Conservation (phyloP, 2,888 invertebrate species). For the Smittia aterrima region DNA sequence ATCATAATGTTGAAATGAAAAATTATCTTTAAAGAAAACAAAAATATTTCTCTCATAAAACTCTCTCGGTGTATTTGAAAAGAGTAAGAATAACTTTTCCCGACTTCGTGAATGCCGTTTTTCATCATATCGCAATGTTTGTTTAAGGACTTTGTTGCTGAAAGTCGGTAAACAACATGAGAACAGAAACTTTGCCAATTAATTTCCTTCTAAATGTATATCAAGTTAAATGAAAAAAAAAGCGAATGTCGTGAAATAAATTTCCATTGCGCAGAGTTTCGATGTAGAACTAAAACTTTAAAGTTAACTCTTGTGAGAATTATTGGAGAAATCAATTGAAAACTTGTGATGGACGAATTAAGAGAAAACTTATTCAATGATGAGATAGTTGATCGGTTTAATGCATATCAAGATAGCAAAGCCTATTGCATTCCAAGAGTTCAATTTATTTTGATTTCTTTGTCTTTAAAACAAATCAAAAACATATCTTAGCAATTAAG, state of each 20-base stretch:
- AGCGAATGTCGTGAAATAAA: background rate
- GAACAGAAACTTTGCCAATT: conserved; percentile 4
- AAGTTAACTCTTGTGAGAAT: background rate
- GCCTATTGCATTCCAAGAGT: background rate
- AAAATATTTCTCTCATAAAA: background rate
- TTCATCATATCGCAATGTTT: conserved; percentile 35
- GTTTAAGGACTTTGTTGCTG: background rate
- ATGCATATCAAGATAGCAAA: background rate
- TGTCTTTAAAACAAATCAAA: background rate
- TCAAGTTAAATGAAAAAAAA: background rate
- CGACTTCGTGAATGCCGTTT: conserved; percentile 14
- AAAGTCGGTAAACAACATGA: background rate
- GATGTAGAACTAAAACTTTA: background rate
- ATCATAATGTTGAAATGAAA: conserved; percentile 10
- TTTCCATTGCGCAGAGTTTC: background rate
- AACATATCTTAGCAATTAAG: conserved; percentile 31
- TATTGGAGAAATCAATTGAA: background rate
- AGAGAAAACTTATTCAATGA: background rate
- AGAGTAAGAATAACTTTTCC: background rate
- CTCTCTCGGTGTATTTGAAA: background rate
- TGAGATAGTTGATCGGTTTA: background rate
- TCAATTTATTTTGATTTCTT: background rate
- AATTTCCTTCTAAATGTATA: background rate
- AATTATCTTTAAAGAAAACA: background rate
- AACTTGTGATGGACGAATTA: background rate